Conservation (phyloP, 2,797 vertebrate genomes). For the Hoplostethus atlanticus region DNA sequence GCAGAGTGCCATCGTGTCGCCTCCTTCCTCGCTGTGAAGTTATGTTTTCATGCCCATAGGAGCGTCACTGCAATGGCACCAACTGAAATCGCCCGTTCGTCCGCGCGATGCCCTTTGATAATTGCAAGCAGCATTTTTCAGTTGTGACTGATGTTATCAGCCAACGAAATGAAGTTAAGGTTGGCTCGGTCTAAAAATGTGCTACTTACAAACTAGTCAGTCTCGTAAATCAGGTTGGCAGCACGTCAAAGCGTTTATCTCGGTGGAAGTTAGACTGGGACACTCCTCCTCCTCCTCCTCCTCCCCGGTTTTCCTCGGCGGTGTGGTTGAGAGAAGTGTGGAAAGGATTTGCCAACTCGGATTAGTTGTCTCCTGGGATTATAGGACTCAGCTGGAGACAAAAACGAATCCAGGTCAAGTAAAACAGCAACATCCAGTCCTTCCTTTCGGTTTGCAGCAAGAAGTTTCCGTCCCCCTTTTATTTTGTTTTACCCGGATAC, state of each 20-base stretch:
- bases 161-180: too few species aligned
- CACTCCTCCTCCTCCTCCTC: conserved; percentile 12
- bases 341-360: conserved; percentile 62
- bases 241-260: not conserved
- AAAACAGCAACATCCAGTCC: conserved; percentile 30
- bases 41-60: conserved; percentile 43
- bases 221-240: not conserved
- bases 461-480: not conserved
- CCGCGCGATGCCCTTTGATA: too few species aligned
- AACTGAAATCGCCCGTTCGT: not conserved
- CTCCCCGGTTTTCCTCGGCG: not conserved
- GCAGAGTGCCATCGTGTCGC: conserved; percentile 75
- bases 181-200: not conserved
- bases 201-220: not conserved
- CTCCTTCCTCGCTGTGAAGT: conserved; percentile 4
- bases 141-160: too few species aligned
- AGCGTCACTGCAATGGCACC: not conserved
- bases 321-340: conserved; percentile 20
- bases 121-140: conserved; percentile 14
- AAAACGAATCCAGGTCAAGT: conserved; percentile 70
- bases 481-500: too few species aligned
- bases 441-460: conserved; percentile 21
- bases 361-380: conserved; percentile 58
- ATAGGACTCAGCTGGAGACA: conserved; percentile 11
- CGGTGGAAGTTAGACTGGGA: not conserved